phyloP scores from a whole-genome alignment of 2,888 invertebrate species.

The Onchidella celtica region DNA sequence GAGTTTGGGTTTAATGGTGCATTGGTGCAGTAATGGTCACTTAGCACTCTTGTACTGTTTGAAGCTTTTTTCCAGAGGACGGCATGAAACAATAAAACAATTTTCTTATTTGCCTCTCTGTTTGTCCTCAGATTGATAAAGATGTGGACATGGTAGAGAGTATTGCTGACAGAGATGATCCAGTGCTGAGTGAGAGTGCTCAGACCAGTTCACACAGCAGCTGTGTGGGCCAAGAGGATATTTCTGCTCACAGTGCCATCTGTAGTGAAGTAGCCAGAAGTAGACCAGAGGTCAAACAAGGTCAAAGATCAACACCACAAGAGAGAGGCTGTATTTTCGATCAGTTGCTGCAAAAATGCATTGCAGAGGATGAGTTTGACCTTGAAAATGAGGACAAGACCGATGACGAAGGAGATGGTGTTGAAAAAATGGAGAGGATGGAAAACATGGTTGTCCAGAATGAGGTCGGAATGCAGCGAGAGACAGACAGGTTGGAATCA shows the following conservation, averaged over 20 bases:
- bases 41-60: too few species aligned
- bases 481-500: too few species aligned
- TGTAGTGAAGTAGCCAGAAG: not conserved
- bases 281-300: not conserved
- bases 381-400: conserved; percentile 40
- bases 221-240: conserved; percentile 19
- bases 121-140: conserved; percentile 8
- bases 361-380: conserved; percentile 47
- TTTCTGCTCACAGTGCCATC: not conserved
- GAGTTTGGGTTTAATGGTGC: too few species aligned
- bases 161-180: not conserved
- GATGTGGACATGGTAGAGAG: not conserved
- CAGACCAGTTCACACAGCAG: conserved; percentile 20
- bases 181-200: not conserved
- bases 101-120: too few species aligned
- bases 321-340: conserved; percentile 1
- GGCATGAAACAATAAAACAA: too few species aligned
- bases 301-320: not conserved
- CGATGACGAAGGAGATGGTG: conserved; percentile 9
- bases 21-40: too few species aligned
- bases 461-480: too few species aligned
- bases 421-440: too few species aligned
- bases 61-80: too few species aligned
- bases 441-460: too few species aligned
- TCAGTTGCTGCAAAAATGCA: conserved; percentile 15